phyloP scores from a whole-genome alignment of 2,888 invertebrate species.

The Maniola hyperantus region DNA sequence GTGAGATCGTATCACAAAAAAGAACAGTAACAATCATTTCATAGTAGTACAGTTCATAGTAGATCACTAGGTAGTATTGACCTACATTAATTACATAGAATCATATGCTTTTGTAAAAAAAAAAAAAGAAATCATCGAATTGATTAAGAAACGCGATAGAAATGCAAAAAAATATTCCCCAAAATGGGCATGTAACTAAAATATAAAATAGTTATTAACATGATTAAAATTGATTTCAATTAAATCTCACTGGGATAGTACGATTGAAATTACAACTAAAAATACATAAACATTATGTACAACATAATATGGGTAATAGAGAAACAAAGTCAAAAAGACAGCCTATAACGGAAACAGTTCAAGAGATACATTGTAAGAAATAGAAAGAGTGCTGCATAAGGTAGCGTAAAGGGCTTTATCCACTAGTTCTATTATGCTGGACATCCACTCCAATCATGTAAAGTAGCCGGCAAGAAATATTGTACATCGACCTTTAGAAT shows the following conservation, averaged over 20 bases:
- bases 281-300: constrained; percentile 51
- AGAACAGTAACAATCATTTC: neutral
- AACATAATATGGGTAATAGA: constrained; percentile 47
- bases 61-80: no score
- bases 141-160: constrained; percentile 15
- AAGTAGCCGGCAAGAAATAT: no score
- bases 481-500: no score
- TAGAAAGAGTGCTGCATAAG: constrained; percentile 57
- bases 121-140: neutral
- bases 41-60: neutral
- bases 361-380: constrained; percentile 62
- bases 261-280: constrained; percentile 51
- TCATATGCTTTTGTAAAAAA: neutral
- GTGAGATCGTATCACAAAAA: constrained; percentile 56
- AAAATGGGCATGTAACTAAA: neutral
- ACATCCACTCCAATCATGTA: neutral
- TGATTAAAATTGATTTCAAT: constrained; percentile 14
- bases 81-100: neutral
- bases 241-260: constrained; percentile 63
- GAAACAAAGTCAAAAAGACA: constrained; percentile 49
- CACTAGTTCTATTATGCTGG: neutral
- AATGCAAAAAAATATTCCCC: neutral
- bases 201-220: neutral
- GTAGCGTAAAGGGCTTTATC: neutral
- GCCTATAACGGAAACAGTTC: constrained; percentile 60